phyloP scores from a whole-genome alignment of 2,888 invertebrate species.

The Theretra japonica region DNA sequence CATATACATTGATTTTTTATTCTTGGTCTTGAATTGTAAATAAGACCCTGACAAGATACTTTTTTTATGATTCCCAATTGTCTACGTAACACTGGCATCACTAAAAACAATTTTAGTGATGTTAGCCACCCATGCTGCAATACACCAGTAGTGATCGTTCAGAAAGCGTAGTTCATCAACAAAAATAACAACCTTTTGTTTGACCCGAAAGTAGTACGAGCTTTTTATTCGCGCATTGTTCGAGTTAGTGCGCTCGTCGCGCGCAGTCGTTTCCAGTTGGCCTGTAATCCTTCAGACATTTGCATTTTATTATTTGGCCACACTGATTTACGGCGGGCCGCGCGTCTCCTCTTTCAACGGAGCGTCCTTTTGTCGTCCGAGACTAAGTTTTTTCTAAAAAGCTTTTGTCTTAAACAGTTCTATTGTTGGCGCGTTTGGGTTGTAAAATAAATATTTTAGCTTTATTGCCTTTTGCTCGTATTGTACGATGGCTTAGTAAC shows the following conservation, averaged over 20 bases:
- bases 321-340: slow-evolving; percentile 68
- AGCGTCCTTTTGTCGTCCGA: slow-evolving; percentile 74
- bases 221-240: slow-evolving; percentile 28
- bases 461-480: slow-evolving; percentile 60
- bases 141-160: not conserved
- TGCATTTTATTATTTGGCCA: slow-evolving; percentile 66
- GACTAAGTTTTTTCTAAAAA: slow-evolving; percentile 71
- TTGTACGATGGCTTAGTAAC: slow-evolving; percentile 54
- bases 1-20: too few relatives aligned
- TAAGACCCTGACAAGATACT: too few relatives aligned
- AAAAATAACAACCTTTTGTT: slow-evolving; percentile 26
- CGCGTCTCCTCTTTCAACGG: slow-evolving; percentile 61
- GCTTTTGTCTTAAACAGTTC: slow-evolving; percentile 72
- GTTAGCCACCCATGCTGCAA: not conserved
- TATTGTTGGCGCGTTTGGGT: slow-evolving; percentile 65
- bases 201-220: not conserved
- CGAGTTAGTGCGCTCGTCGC: slow-evolving; percentile 34
- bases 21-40: too few relatives aligned
- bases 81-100: too few relatives aligned
- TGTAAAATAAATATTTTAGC: slow-evolving; percentile 75
- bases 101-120: not conserved
- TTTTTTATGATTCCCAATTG: too few relatives aligned
- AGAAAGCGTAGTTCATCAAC: slow-evolving; percentile 13
- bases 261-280: slow-evolving; percentile 38
- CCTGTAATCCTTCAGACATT: slow-evolving; percentile 45